A percentile compares a stretch with the other conserved stretches of the same genome.
These are phyloP conservation scores for Drosophila micromelanica DNA, from an alignment of 1,140 invertebrate species.

Conservation along the genomic window DNA sequence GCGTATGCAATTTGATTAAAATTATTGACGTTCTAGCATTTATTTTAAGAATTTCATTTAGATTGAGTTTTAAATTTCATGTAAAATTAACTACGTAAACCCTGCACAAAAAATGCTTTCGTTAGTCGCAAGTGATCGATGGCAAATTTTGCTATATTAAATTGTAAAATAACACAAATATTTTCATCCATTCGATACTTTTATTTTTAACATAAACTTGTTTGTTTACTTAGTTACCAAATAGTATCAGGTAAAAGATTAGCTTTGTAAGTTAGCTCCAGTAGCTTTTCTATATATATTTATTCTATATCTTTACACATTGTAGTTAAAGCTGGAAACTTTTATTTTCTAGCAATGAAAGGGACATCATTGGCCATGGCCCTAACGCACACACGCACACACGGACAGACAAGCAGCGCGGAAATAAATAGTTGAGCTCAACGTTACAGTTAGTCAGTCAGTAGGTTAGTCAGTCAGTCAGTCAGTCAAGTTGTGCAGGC, in stretches of 20 bases:
- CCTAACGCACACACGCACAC: constrained; percentile 32
- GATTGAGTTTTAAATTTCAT: neutral
- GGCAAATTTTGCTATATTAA: neutral
- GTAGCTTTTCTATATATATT: neutral
- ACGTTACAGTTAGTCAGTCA: constrained; percentile 35
- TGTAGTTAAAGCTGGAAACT: constrained; percentile 6
- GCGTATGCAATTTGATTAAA: neutral
- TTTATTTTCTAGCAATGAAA: constrained; percentile 53
- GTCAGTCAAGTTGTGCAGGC: constrained; percentile 27
- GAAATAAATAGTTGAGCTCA: constrained; percentile 48
- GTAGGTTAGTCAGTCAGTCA: constrained; percentile 15
- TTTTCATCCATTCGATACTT: neutral
- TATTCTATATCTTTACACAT: neutral
- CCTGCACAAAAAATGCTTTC: too few species aligned
- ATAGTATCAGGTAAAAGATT: too few species aligned
- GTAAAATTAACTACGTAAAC: too few species aligned
- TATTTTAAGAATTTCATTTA: neutral
- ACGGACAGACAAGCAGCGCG: constrained; percentile 2
- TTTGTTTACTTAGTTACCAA: too few species aligned
- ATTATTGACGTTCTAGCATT: neutral
- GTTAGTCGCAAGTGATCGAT: neutral
- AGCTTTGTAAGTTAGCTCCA: neutral
- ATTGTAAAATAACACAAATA: neutral
- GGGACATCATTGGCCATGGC: constrained; percentile 45
- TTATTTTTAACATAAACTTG: too few species aligned